Percentiles rank a stretch among this genome's conserved stretches.
Conservation (phyloP, 2,888 invertebrate genomes). For the Bombylius major region DNA sequence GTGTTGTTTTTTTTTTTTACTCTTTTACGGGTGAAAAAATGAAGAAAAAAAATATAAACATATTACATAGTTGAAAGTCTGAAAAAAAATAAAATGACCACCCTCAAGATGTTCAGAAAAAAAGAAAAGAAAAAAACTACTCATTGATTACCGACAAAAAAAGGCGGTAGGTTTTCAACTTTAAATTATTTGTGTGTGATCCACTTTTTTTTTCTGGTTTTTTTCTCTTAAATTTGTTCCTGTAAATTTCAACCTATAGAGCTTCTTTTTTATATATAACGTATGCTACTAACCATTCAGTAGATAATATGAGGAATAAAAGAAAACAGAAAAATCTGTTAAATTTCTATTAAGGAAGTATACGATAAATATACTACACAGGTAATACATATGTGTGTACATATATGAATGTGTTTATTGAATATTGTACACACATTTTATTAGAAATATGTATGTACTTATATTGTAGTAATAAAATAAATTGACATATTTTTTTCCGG, state of each 20-base stretch:
- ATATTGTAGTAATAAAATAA: too few species aligned
- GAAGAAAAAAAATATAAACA: background rate
- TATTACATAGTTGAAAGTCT: background rate
- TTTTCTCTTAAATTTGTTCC: background rate
- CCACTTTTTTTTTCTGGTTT: background rate
- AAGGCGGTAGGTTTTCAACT: background rate
- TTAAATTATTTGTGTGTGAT: background rate
- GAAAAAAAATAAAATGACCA: background rate
- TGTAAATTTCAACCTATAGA: too few species aligned
- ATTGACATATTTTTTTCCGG: too few species aligned
- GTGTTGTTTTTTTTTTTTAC: background rate
- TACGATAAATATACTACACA: too few species aligned
- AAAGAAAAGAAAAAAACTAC: too few species aligned
- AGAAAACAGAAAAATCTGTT: too few species aligned
- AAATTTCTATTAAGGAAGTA: too few species aligned
- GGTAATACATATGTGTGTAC: too few species aligned
- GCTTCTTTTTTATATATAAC: background rate
- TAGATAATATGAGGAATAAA: too few species aligned
- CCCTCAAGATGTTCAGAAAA: background rate
- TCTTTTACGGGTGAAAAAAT: background rate
- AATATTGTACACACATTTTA: too few species aligned
- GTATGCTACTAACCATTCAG: background rate
- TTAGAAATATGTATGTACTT: too few species aligned
- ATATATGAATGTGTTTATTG: too few species aligned
- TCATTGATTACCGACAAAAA: background rate